Base-by-base conservation (phyloP, 1,140 invertebrate genomes). In the Zaprionus davidi region DNA sequence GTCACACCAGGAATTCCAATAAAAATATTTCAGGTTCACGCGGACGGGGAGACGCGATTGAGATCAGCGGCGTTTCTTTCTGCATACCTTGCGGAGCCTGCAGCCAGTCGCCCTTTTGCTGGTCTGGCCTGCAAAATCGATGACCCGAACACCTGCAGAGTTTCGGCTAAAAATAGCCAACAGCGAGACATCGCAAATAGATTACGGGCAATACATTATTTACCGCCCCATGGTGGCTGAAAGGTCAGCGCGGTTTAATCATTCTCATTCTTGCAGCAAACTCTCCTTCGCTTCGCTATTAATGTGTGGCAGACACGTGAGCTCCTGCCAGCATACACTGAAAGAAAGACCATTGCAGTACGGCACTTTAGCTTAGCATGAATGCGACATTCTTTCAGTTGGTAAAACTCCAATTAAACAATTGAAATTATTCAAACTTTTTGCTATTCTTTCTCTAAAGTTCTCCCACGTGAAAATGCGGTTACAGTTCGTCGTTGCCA, bases 171-270 rank as follows among this genome's bases (percentile, higher is more conserved):
- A 75, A 71, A 75, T 75, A 75, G 59, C 31, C 15, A 22, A 15
- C 2, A 46, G 34, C 46, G 22, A 41, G 58, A 31, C 34, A 65
- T 55, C 57, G 22, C 22, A 64, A 78, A 73, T 76, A 76, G 71
- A 75, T 80, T 80, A 64, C 67, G 64, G 36, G 55, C 41, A 59
- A 72, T 49, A 69, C 49, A 68, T 69, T 57, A 28, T 55, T 75
- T 71, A 49, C 67, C 65, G 76, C 41, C 36, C 69, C 53, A 3
- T n/a, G 46, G 6, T 15, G 44, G 20, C 17, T 44, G 5, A 85
- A 84, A 85, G 82, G 78, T 81, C 82, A 78, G 58, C 69, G 62
- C 65, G 22, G 20, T 66, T 77, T 73, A 55, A 79, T 68, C 82
- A 71, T 76, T 46, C 82, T 60, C 82, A 68, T 72, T 31, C 82